A percentile compares a stretch with the other conserved stretches of the same genome.
phyloP scores from a whole-genome alignment of 2,797 vertebrate genomes.

The Brotula barbata region DNA sequence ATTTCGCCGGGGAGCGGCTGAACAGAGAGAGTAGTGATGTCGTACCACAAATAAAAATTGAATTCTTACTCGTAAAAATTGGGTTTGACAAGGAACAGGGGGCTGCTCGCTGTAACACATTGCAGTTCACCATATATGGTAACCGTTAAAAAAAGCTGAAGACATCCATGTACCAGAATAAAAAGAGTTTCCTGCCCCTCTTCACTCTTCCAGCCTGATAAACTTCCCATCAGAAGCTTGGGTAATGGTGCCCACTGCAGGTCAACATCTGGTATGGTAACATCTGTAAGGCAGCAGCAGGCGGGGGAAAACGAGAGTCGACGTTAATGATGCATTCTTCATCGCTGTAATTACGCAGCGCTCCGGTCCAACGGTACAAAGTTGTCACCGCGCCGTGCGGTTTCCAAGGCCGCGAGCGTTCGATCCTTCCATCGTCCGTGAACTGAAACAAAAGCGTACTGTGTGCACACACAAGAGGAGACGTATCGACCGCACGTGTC shows the following conservation, averaged over 20 bases:
- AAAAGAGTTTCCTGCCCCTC: constrained; percentile 53
- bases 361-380: too few relatives aligned
- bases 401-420: background rate
- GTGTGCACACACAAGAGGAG: background rate
- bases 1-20: constrained; percentile 78
- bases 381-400: too few relatives aligned
- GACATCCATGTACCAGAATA: constrained; percentile 57
- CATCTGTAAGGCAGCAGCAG: constrained; percentile 45
- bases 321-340: too few relatives aligned
- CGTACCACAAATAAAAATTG: too few relatives aligned
- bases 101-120: too few relatives aligned
- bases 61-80: too few relatives aligned
- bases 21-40: background rate
- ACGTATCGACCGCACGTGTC: background rate
- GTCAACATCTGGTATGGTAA: constrained; percentile 62
- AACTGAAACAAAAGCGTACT: background rate
- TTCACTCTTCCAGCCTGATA: constrained; percentile 6
- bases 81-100: too few relatives aligned
- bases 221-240: constrained; percentile 59
- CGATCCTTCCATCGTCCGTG: background rate
- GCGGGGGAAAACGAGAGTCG: background rate
- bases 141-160: background rate
- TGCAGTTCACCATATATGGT: too few relatives aligned
- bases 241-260: constrained; percentile 78
- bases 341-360: too few relatives aligned